Base-by-base conservation (phyloP, 2,888 invertebrate genomes). In the Cerceris ruficornis region DNA sequence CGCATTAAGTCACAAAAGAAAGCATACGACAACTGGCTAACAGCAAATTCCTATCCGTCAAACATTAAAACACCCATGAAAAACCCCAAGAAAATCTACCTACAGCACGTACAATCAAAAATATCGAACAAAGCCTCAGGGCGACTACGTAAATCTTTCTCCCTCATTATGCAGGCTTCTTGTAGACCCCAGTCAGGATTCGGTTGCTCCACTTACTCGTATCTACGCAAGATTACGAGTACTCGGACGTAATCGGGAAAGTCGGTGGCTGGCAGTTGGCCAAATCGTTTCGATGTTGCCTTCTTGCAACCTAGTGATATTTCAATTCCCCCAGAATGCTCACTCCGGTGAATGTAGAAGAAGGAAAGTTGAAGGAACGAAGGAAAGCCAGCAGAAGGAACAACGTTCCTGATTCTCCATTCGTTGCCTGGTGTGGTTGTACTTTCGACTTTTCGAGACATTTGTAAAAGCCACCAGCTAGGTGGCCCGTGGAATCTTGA, bases 221-320 rank as follows among this genome's bases (percentile, higher is more conserved):
- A 77, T 73, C 82, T 74, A 82, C 77, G 74, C 82, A 80, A 77
- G 82, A 81, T 85, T 85, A 82, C 77, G 74, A 71, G 74, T 74
- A 77, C 81, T 75, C 80, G 78, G 73, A 85, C 82, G 85, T 86
- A 87, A 88, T 86, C 86, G 84, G 81, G 70, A 85, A 81, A 84
- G 82, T 85, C 82, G 79, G 74, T 77, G 79, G 66, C 82, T 90
- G 90, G 90, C 88, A 49, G 61, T 57, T 61, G 52, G 89, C 90
- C 90, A 90, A 90, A 90, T 90, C 89, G 87, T 82, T 81, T 79
- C 85, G 83, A 81, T 84, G 88, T 84, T 86, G 73, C 80, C 80
- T 75, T 81, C 81, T 81, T 83, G 83, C 73, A 74, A 64, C 67
- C 64, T 72, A 76, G 86, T 81, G 86, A 88, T 88, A 88, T 87